Evolutionary conservation across 2,888 invertebrate genomes (phyloP).

Genomic region (Rambutsinella grinnellia): DNA sequence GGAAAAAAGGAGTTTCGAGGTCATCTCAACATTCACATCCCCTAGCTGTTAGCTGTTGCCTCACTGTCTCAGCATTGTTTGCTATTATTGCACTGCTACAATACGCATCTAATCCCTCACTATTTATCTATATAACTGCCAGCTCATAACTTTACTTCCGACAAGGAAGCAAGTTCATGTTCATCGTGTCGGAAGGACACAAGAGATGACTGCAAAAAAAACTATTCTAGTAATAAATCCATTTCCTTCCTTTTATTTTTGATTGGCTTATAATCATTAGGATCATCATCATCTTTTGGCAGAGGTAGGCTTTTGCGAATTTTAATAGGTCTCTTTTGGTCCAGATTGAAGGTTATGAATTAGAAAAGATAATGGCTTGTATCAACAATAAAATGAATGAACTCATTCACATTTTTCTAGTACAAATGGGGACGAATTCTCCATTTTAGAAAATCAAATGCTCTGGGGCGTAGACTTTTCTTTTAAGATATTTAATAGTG

Average conservation of each 20-base stretch:
- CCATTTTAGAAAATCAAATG: too few relatives aligned
- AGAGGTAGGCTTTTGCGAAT: background rate
- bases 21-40: slow-evolving; percentile 19
- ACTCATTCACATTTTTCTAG: background rate
- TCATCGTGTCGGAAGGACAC: slow-evolving; percentile 53
- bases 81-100: slow-evolving; percentile 7
- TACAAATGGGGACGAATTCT: background rate
- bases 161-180: slow-evolving; percentile 53
- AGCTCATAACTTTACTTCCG: slow-evolving; percentile 49
- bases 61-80: slow-evolving; percentile 29
- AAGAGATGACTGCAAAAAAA: slow-evolving; percentile 5
- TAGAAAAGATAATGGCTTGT: slow-evolving; percentile 14
- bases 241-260: slow-evolving; percentile 49
- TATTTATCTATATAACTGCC: slow-evolving; percentile 12
- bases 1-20: slow-evolving; percentile 55
- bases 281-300: background rate
- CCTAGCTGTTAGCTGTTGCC: slow-evolving; percentile 24
- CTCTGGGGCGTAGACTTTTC: too few relatives aligned
- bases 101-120: background rate
- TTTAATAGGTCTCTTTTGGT: slow-evolving; percentile 2
- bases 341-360: slow-evolving; percentile 5
- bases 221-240: slow-evolving; percentile 31
- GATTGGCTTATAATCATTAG: background rate
- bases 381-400: background rate
- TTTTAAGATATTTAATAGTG: too few relatives aligned